Evolutionary conservation across 2,113 vertebrate genomes (phyloP).

Genomic region (Amazona guildingii): DNA sequence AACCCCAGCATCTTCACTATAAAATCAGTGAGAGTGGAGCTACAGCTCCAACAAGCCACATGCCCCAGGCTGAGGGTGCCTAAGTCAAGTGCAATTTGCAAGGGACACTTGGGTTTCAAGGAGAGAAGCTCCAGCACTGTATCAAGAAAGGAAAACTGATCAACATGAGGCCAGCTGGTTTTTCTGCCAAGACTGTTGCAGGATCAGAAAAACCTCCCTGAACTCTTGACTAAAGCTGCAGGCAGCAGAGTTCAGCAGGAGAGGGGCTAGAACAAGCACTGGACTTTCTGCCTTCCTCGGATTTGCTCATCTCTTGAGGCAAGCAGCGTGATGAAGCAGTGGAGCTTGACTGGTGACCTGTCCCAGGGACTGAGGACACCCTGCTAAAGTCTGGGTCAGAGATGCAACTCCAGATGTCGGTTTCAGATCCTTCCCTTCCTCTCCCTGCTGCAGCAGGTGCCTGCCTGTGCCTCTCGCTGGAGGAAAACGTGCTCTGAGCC

Average conservation of each 20-base stretch:
- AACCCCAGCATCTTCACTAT: not conserved
- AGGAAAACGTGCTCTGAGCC: not conserved
- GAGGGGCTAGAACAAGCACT: not conserved
- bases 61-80: not conserved
- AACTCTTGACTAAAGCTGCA: not conserved
- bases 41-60: not conserved
- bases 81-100: not conserved
- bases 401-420: accelerated
- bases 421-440: not conserved
- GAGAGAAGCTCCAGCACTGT: not conserved
- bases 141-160: not conserved
- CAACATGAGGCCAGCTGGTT: not conserved
- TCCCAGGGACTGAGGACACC: not conserved
- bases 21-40: not conserved
- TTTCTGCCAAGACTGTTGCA: not conserved
- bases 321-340: accelerated
- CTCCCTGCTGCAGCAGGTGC: not conserved
- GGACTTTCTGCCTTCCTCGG: not conserved
- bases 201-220: not conserved
- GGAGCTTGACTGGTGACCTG: not conserved
- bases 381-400: not conserved
- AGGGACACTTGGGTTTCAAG: not conserved
- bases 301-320: not conserved
- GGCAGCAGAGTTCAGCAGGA: not conserved
- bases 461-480: not conserved